Evolutionary conservation across 1,140 invertebrate genomes (phyloP).

Genomic region (Brevipalpus yothersi): DNA sequence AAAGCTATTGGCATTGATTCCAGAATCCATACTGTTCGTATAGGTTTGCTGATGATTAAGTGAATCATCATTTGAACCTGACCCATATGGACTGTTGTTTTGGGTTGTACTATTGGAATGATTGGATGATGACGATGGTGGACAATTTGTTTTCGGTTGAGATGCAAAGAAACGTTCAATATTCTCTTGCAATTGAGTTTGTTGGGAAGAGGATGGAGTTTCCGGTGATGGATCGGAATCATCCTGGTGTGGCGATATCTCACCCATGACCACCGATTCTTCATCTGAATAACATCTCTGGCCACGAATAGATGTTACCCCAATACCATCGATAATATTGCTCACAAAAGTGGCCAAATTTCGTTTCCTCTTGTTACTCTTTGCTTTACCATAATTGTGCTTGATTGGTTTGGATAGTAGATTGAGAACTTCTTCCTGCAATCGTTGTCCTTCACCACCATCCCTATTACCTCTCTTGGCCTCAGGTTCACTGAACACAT

Average conservation of each 20-base stretch:
- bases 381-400: background rate
- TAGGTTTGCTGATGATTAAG: background rate
- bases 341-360: slow-evolving; percentile 7
- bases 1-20: slow-evolving; percentile 15
- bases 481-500: slow-evolving; percentile 35
- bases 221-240: slow-evolving; percentile 55
- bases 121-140: background rate
- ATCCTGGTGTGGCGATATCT: slow-evolving; percentile 60
- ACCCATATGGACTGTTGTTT: background rate
- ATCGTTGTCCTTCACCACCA: slow-evolving; percentile 29
- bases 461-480: slow-evolving; percentile 27
- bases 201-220: slow-evolving; percentile 55
- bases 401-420: slow-evolving; percentile 35
- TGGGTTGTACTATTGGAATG: background rate
- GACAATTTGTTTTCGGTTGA: slow-evolving; percentile 33
- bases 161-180: slow-evolving; percentile 60
- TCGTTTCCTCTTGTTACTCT: slow-evolving; percentile 9
- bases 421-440: slow-evolving; percentile 38
- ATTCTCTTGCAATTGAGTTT: slow-evolving; percentile 64
- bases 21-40: background rate
- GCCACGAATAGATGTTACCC: background rate
- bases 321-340: slow-evolving; percentile 9
- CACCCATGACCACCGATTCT: slow-evolving; percentile 53
- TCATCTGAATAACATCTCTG: slow-evolving; percentile 27
- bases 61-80: background rate